A percentile compares a stretch with the other conserved stretches of the same genome.
These are phyloP conservation scores for Idaea biselata DNA, from an alignment of 2,888 invertebrate genomes.

Conservation along the genomic window DNA sequence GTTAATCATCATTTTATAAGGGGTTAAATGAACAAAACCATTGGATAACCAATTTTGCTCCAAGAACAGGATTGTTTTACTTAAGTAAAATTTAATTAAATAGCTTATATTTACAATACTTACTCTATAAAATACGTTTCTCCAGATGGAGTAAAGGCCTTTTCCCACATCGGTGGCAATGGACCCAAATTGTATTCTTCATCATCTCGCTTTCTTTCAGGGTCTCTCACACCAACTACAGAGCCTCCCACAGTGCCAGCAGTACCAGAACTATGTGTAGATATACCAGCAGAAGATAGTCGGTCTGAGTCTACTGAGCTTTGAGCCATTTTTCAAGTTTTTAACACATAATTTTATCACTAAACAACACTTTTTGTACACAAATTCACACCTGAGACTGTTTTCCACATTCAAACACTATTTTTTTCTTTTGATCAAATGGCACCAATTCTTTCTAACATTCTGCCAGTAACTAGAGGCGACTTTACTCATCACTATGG, in stretches of 20 bases:
- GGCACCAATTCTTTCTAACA: constrained; percentile 27
- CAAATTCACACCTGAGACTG: constrained; percentile 26
- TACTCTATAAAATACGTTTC: constrained; percentile 99
- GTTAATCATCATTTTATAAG: too few species aligned
- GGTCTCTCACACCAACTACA: constrained; percentile 71
- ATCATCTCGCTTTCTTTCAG: constrained; percentile 71
- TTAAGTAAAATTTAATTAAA: too few species aligned
- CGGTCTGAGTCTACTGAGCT: constrained; percentile 74
- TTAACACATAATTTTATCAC: constrained; percentile 17
- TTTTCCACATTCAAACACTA: constrained; percentile 25
- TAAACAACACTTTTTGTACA: constrained; percentile 23
- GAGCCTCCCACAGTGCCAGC: constrained; percentile 73
- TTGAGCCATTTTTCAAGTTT: constrained; percentile 59
- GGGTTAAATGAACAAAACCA: too few species aligned
- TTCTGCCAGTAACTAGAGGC: constrained; percentile 15
- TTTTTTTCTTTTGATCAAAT: constrained; percentile 29
- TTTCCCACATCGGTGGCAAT: constrained; percentile 97
- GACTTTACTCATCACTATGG: constrained; percentile 62
- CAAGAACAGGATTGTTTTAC: too few species aligned
- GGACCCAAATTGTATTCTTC: constrained; percentile 92
- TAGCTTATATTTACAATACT: constrained; percentile 53
- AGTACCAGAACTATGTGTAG: constrained; percentile 74
- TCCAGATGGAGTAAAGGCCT: constrained; percentile 97
- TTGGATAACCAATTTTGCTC: too few species aligned
- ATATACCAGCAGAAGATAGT: constrained; percentile 73